Percentiles rank a stretch among this genome's conserved stretches.
These are phyloP conservation scores for Parnassius smintheus DNA, from an alignment of 2,888 invertebrate genomes.

Conservation along the genomic window DNA sequence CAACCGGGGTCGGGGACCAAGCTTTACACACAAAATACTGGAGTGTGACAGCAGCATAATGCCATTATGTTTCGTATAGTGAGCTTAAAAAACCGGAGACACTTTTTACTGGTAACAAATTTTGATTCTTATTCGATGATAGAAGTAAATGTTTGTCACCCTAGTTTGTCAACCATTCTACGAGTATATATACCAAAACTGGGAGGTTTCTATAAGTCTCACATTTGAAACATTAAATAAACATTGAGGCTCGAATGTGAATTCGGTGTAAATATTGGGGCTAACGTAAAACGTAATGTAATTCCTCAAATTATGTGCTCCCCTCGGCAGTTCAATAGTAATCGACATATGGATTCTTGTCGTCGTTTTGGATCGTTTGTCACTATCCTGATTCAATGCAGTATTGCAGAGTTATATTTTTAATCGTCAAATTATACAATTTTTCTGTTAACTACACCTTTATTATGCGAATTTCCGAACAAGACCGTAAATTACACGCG, in stretches of 20 bases:
- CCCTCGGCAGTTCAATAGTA: slow-evolving; percentile 47
- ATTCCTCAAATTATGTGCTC: slow-evolving; percentile 40
- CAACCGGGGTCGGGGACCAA: too few species aligned
- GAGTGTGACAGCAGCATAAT: too few species aligned
- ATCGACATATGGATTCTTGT: slow-evolving; percentile 47
- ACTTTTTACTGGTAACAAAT: too few species aligned
- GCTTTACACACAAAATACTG: too few species aligned
- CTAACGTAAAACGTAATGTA: slow-evolving; percentile 22
- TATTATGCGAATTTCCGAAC: slow-evolving; percentile 66
- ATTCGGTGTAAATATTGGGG: slow-evolving; percentile 25
- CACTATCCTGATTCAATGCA: slow-evolving; percentile 48
- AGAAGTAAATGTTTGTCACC: too few species aligned
- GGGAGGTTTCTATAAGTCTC: background rate
- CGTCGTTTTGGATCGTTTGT: slow-evolving; percentile 40
- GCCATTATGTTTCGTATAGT: too few species aligned
- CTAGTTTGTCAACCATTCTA: too few species aligned
- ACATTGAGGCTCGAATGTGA: slow-evolving; percentile 25
- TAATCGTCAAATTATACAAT: slow-evolving; percentile 53
- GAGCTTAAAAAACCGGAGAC: too few species aligned
- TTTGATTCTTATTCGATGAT: too few species aligned
- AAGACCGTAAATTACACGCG: slow-evolving; percentile 52
- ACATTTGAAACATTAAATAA: slow-evolving; percentile 20
- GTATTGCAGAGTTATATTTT: slow-evolving; percentile 50
- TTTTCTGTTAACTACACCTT: slow-evolving; percentile 55
- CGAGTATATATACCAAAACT: too few species aligned